Conservation (phyloP, 2,888 invertebrate genomes). For the Trissonchulus sp. region DNA sequence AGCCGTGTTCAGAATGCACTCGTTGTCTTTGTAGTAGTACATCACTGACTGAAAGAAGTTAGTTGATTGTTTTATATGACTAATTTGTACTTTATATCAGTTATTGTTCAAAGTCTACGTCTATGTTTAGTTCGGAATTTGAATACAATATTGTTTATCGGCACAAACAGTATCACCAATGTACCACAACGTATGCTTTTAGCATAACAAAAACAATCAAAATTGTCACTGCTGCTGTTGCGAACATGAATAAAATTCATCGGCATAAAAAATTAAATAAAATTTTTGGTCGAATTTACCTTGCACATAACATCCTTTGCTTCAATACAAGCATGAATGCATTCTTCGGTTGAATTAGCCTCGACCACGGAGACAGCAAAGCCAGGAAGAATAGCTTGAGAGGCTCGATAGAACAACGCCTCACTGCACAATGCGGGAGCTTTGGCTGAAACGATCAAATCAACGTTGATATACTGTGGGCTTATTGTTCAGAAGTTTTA, state of each 20-base stretch:
- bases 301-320: slow-evolving; percentile 21
- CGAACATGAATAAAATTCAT: too few relatives aligned
- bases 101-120: too few relatives aligned
- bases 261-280: slow-evolving; percentile 1
- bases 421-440: neutral
- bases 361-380: slow-evolving; percentile 16
- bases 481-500: too few relatives aligned
- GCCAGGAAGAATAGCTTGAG: slow-evolving; percentile 17
- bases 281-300: neutral
- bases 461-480: too few relatives aligned
- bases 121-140: too few relatives aligned
- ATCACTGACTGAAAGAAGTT: slow-evolving; percentile 46
- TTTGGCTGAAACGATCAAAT: neutral
- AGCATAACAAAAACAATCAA: too few relatives aligned
- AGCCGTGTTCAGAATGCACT: slow-evolving; percentile 50
- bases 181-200: too few relatives aligned
- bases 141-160: too few relatives aligned
- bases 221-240: too few relatives aligned
- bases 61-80: too few relatives aligned
- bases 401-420: neutral
- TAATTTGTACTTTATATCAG: too few relatives aligned
- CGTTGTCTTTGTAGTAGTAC: slow-evolving; percentile 51
- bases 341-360: neutral
- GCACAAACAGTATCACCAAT: too few relatives aligned
- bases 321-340: slow-evolving; percentile 15